Base-by-base conservation (phyloP, 2,797 vertebrate genomes). In the Epinephelus awoara region DNA sequence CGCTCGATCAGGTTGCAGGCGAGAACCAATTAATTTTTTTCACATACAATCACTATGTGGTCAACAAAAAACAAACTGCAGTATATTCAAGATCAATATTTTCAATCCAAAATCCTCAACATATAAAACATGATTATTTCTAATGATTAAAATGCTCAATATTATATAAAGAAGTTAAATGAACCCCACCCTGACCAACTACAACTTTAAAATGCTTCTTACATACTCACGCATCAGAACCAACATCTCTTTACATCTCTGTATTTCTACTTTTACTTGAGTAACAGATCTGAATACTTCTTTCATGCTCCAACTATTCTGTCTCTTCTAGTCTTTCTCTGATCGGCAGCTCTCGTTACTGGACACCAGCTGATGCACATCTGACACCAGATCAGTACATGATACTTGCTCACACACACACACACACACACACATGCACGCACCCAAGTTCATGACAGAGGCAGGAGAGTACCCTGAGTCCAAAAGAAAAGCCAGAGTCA, bases 371-470 rank as follows among this genome's bases (percentile, higher is more conserved):
- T 54, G 23, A 75, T 68, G 54, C 44, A 27, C 57, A 89, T 80
- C 72, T 81, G 88, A 92, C 77, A 91, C 85, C 91, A 83, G 59
- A 85, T 82, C 80, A 84, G 72, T 72, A 76, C 68, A 63, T 50
- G 80, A 91, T 86, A 75, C 56, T 21, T 57, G 46, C 58, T 42
- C 61, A 1, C 72, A 5, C 69, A 9, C 38, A 50, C 62, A 15
- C 63, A 58, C 75, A 55, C 68, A 52, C 54, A 59, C 40, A 44
- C 63, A 49, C 72, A 62, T 54, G 38, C 27, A 44, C 17, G 6
- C 50, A 2, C 55, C 19, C 18, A 19, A 3, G 8, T 18, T 75
- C 4, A 6, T 67, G 34, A 75, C 51, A 18, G 34, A 23, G 34
- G 12, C 55, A 71, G 42, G 55, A 72, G 44, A 19, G 23, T 49